Evolutionary conservation across 2,113 vertebrate species (phyloP).

Genomic region (Chrysochloris asiatica): DNA sequence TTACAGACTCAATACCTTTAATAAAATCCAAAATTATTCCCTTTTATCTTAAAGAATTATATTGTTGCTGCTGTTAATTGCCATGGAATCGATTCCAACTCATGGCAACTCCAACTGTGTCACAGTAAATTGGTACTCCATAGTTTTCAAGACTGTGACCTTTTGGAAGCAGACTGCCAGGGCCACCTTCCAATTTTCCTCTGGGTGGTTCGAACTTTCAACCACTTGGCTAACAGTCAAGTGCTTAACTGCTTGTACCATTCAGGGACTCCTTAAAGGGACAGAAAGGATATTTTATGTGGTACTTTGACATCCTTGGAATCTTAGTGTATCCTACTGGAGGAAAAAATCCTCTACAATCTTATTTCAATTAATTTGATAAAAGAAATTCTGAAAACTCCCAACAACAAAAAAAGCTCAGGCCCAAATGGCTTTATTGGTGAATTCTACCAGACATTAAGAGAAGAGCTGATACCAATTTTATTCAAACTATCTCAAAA

Average conservation of each 20-base stretch:
- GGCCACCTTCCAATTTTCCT: background rate
- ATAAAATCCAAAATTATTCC: background rate
- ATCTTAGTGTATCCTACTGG: background rate
- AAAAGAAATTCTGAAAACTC: constrained; percentile 11
- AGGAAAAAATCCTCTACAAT: background rate
- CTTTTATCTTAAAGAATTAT: background rate
- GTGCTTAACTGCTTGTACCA: background rate
- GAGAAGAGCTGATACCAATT: no score
- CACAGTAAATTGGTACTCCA: no score
- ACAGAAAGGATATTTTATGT: constrained; percentile 20
- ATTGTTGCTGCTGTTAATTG: background rate
- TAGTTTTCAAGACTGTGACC: background rate
- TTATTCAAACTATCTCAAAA: no score
- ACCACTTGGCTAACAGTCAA: background rate
- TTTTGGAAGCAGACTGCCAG: no score
- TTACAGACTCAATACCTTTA: background rate
- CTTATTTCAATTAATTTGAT: constrained; percentile 47
- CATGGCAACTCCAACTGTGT: background rate
- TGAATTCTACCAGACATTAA: no score
- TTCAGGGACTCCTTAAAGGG: background rate
- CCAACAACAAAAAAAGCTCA: no score
- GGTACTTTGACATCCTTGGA: background rate
- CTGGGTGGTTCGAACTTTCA: background rate
- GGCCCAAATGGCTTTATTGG: no score
- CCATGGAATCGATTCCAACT: background rate